Conservation (phyloP, 2,888 invertebrate species). For the Lissocephala sabroskyi region DNA sequence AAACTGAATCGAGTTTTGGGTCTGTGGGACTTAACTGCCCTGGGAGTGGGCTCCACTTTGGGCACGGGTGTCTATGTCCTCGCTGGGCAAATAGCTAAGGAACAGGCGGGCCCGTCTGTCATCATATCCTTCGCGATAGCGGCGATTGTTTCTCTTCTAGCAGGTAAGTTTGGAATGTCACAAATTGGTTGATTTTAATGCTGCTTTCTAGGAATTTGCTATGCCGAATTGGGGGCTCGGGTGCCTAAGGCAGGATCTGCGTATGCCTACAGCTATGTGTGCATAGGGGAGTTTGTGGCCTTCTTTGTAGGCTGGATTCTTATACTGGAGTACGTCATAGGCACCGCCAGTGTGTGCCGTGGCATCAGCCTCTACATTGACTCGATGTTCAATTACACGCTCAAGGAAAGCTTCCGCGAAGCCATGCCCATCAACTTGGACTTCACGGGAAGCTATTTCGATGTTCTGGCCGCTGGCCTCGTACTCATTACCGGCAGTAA, state of each 20-base stretch:
- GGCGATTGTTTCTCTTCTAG: conserved; percentile 86
- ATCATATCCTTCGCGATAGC: conserved; percentile 90
- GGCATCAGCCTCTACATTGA: conserved; percentile 85
- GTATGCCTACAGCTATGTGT: conserved; percentile 87
- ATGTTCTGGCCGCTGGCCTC: conserved; percentile 81
- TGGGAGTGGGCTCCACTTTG: conserved; percentile 86
- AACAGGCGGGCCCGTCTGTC: conserved; percentile 87
- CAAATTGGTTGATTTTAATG: not conserved
- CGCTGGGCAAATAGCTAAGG: conserved; percentile 84
- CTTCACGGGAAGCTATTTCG: conserved; percentile 80
- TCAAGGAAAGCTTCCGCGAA: conserved; percentile 77
- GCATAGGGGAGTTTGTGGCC: conserved; percentile 88
- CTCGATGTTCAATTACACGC: conserved; percentile 76
- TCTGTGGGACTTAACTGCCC: conserved; percentile 80
- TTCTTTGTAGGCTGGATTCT: conserved; percentile 95
- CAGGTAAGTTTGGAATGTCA: conserved; percentile 76
- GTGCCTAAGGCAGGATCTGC: conserved; percentile 91
- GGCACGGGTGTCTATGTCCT: conserved; percentile 93
- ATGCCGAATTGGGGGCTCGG: conserved; percentile 89
- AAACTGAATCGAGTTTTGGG: conserved; percentile 68
- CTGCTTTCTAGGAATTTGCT: conserved; percentile 80
- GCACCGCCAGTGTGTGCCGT: conserved; percentile 81
- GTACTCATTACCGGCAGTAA: conserved; percentile 80
- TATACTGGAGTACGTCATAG: conserved; percentile 87
- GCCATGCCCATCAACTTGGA: conserved; percentile 76